phyloP scores from a whole-genome alignment of 2,113 vertebrate genomes.

The Lamprotornis superbus region DNA sequence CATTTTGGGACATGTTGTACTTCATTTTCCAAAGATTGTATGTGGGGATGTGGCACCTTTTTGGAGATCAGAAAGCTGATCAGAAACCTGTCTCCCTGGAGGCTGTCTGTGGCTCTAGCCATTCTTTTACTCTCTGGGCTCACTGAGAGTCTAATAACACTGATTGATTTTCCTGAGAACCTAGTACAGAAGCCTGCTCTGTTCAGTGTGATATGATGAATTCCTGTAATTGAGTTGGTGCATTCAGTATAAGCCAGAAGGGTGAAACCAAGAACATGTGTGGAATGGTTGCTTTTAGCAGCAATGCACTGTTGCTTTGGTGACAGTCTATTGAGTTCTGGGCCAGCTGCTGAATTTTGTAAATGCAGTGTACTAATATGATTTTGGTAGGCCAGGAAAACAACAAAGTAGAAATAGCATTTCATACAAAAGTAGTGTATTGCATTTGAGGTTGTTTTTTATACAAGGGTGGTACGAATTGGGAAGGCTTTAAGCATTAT shows the following conservation, averaged over 20 bases:
- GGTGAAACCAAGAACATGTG: background rate
- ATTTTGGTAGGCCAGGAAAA: background rate
- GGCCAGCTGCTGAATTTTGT: background rate
- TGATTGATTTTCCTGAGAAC: background rate
- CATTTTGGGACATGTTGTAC: background rate
- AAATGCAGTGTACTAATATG: background rate
- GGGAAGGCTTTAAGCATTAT: background rate
- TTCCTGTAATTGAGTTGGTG: background rate
- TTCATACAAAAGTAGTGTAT: background rate
- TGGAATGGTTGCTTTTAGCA: background rate
- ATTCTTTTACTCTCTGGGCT: background rate
- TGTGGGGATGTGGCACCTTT: background rate
- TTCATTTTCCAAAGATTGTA: background rate
- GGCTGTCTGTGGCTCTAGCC: background rate
- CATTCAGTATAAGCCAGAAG: background rate
- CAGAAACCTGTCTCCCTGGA: background rate
- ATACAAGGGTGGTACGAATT: accelerated
- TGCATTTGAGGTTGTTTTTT: background rate
- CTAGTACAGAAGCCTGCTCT: background rate
- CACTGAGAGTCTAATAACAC: background rate
- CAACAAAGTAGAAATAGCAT: background rate
- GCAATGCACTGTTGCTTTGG: background rate
- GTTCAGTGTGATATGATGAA: background rate
- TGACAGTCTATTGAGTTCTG: background rate
- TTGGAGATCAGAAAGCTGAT: background rate